phyloP scores from a whole-genome alignment of 2,113 vertebrate species.

The Trinectes maculatus region DNA sequence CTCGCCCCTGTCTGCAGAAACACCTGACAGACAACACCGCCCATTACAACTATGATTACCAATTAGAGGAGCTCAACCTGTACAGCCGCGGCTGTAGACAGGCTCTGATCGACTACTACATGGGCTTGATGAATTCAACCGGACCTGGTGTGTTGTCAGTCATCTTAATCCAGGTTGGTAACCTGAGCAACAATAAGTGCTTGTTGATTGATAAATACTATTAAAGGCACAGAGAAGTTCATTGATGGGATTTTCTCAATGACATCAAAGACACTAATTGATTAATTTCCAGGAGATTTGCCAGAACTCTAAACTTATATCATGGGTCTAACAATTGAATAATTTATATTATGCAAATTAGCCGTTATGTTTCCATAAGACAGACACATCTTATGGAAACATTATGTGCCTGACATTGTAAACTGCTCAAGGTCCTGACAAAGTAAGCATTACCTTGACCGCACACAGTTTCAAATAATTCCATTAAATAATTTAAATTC shows the following conservation, averaged over 20 bases:
- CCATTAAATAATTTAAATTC: background rate
- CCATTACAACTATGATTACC: constrained; percentile 84
- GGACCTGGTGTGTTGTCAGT: constrained; percentile 81
- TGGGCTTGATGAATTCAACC: constrained; percentile 83
- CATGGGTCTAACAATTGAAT: too few species aligned
- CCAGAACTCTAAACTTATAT: background rate
- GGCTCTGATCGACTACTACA: constrained; percentile 83
- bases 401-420: background rate
- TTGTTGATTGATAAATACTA: background rate
- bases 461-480: background rate
- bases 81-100: constrained; percentile 81
- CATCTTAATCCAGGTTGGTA: constrained; percentile 81
- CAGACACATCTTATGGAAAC: background rate
- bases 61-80: constrained; percentile 85
- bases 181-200: background rate
- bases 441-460: background rate
- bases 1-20: constrained; percentile 84
- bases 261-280: too few species aligned
- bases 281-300: background rate
- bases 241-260: background rate
- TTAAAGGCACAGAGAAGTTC: background rate
- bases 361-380: too few species aligned
- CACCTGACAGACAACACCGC: constrained; percentile 82
- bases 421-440: background rate
- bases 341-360: background rate